Evolutionary conservation across 2,797 vertebrate genomes (phyloP).

Genomic region (Micromesistius poutassou): DNA sequence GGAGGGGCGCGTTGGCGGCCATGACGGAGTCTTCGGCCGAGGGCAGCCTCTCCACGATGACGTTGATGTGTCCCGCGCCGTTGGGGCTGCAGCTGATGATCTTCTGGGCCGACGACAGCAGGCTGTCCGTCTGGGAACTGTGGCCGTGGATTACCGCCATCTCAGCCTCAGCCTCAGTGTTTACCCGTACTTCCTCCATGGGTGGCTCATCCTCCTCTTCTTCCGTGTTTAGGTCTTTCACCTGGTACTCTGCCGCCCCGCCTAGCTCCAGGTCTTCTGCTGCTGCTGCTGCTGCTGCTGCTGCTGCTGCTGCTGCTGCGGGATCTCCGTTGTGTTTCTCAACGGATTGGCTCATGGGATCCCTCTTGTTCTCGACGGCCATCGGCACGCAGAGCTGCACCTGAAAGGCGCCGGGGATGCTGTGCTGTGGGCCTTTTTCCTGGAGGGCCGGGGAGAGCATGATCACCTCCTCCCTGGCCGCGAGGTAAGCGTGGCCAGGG

Average conservation of each 20-base stretch:
- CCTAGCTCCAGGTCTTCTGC: constrained; percentile 11
- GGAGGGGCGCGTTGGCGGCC: constrained; percentile 79
- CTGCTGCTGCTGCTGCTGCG: neutral
- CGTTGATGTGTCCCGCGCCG: constrained; percentile 88
- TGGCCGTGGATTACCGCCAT: constrained; percentile 48
- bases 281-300: no score
- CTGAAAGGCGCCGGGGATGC: constrained; percentile 69
- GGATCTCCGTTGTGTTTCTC: constrained; percentile 38
- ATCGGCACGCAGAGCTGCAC: constrained; percentile 78
- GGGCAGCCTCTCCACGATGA: constrained; percentile 96
- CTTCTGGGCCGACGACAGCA: constrained; percentile 94
- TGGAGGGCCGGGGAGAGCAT: constrained; percentile 57
- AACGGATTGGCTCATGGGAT: constrained; percentile 24
- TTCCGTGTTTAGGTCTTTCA: constrained; percentile 62
- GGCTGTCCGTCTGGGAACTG: constrained; percentile 71
- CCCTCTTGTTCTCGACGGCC: constrained; percentile 50
- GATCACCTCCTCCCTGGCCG: constrained; percentile 57
- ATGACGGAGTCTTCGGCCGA: constrained; percentile 80
- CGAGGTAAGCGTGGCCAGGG: neutral
- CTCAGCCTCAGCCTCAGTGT: constrained; percentile 75
- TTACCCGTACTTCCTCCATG: constrained; percentile 48
- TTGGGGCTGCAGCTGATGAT: constrained; percentile 90
- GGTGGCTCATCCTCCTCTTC: constrained; percentile 19
- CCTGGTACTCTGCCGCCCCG: constrained; percentile 50
- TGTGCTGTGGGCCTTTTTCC: constrained; percentile 58